Base-by-base conservation (phyloP, 2,797 vertebrate genomes). In the Coreius guichenoti region DNA sequence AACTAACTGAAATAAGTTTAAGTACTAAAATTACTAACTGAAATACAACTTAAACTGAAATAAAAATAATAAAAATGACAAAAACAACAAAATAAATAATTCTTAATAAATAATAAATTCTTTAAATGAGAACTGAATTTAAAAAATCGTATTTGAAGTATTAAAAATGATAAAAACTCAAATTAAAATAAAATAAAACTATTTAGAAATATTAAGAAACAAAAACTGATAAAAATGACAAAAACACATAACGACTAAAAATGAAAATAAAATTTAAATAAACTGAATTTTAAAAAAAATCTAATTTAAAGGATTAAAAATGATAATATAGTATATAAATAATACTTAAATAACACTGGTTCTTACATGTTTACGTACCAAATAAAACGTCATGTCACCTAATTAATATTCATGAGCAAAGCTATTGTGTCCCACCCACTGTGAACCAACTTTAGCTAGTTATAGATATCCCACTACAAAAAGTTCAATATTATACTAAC, bases 331-430 rank as follows among this genome's bases (percentile, higher is more conserved):
- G 23, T 43, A 43, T 12, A 61, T 39, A 58, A 26, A 78, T 77
- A 58, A 17, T 23, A 19, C 26, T 51, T 39, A 39, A 26, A 61
- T 77, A 58, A 17, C 54, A 19, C 45, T 51, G 45, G 45, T 49
- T 51, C 45, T 33, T 19, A 33, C 29, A 36, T 23, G 7, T 13
- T 54, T 75, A 2, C 0, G 1, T 17, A 72, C 13, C 1, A 47
- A 26, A 33, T 8, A 1, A 56, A 16, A 9, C 1, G 2, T 56
- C 31, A 70, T 5, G 31, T 51, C 54, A 45, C 36, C 23, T 13
- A 70, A 74, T 82, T 63, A 74, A 63, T 82, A 82, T 74, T 63
- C 8, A 65, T 19, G 19, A 65, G 70, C 13, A 65, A 65, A 65
- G 26, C 5, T 21, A 75, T 33, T 29, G 8, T 78, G 56, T 78